Evolutionary conservation across 2,888 invertebrate species (phyloP), one percentile per base, ranked within the genome.

Genomic region (Lathronympha strigana): DNA sequence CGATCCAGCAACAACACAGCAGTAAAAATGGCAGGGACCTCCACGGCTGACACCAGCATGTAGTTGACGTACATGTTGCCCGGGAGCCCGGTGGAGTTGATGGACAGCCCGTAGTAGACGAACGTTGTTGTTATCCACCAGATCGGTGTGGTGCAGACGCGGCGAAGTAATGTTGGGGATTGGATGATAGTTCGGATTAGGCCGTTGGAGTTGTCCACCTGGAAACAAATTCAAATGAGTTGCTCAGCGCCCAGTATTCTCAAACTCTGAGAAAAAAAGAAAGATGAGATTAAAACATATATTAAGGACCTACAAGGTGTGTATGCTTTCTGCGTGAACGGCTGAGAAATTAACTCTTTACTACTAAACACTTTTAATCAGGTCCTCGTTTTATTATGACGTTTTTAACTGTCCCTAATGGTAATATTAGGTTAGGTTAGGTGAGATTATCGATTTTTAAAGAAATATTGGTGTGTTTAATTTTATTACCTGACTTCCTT

Each of bases 51-150:
- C 0, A 94, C 94, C 62, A 94, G 78, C 54, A 96, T 95, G 77
- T 76, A 97, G 84, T 96, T 97, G 4, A 95, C 77, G 79, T 96
- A 95, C 81, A 94, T 95, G 75, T 95, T 94, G 23, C 95, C 96
- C 3, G 94, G 93, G 33, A 97, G 86, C 1, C 94, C 92, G 1
- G 95, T 95, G 0, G 96, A 94, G 84, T 96, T 96, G 69, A 97
- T 90, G 15, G 95, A 95, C 19, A 97, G 86, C 0, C 97, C 97
- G 75, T 96, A 97, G 85, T 95, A 97, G 13, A 96, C 94, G 72
- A 97, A 94, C 0, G 95, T 95, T 69, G 95, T 95, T 1, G 96
- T 94, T 57, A 96, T 93, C 96, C 96, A 96, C 88, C 95, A 96
- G 72, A 96, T 93, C 9, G 95, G 95, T 36, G 95, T 95, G 45